These are phyloP conservation scores for Arizona elegans DNA, from an alignment of 2,113 vertebrate genomes.

Conservation along the genomic window DNA sequence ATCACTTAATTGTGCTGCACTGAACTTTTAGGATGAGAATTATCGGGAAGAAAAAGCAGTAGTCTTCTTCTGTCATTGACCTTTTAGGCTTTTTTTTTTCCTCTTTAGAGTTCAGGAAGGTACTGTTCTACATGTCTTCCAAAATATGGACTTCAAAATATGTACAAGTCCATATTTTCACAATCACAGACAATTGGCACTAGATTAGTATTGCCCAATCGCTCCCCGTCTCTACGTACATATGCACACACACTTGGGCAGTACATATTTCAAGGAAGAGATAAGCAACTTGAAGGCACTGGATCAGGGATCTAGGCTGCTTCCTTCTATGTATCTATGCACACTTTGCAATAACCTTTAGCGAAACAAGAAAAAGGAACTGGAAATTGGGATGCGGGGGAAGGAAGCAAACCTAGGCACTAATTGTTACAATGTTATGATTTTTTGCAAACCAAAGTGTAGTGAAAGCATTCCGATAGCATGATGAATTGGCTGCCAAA, in stretches of 20 bases:
- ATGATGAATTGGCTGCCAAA: not conserved
- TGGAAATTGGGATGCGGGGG: not conserved
- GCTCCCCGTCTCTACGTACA: too few relatives aligned
- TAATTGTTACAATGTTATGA: not conserved
- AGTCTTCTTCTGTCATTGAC: slow-evolving; percentile 58
- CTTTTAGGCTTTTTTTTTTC: slow-evolving; percentile 41
- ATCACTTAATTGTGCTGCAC: slow-evolving; percentile 53
- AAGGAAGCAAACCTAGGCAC: not conserved
- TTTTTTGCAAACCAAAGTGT: not conserved
- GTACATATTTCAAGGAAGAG: not conserved
- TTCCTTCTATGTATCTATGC: not conserved
- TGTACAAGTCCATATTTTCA: not conserved
- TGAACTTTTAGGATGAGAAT: slow-evolving; percentile 62
- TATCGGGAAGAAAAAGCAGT: slow-evolving; percentile 49
- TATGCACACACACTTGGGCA: not conserved
- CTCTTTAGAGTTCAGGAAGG: slow-evolving; percentile 48
- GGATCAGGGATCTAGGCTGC: not conserved
- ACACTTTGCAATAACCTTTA: not conserved
- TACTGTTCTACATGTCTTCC: slow-evolving; percentile 24
- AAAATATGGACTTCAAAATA: slow-evolving; percentile 19
- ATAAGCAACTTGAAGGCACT: not conserved
- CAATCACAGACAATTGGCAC: not conserved
- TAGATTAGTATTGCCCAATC: too few relatives aligned
- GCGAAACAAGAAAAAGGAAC: not conserved
- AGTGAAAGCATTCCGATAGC: not conserved